A percentile compares a stretch with the other conserved stretches of the same genome.
These are phyloP conservation scores for Anhinga anhinga DNA, from an alignment of 2,113 vertebrate species.

Conservation along the genomic window DNA sequence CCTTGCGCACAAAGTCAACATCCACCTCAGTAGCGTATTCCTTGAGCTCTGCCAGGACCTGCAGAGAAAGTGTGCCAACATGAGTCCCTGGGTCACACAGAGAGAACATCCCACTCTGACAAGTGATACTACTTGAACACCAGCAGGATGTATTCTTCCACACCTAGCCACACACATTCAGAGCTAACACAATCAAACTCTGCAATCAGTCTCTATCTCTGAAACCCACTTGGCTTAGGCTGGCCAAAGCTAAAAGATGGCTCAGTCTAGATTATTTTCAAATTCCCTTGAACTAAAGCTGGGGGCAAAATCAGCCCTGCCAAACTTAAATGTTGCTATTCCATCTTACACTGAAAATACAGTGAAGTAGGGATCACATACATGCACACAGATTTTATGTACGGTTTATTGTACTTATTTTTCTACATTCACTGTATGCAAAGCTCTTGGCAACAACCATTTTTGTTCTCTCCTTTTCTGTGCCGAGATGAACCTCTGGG, in stretches of 20 bases:
- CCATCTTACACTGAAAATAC: neutral
- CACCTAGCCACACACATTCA: neutral
- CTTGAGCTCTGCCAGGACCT: constrained; percentile 97
- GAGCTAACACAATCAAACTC: neutral
- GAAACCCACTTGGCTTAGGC: neutral
- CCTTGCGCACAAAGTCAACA: constrained; percentile 97
- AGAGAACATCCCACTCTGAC: neutral
- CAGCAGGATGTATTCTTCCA: neutral
- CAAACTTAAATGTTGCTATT: neutral
- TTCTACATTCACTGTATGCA: neutral
- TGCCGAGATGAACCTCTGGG: neutral
- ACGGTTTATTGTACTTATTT: neutral
- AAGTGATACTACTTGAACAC: rapidly evolving
- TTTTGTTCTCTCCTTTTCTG: neutral
- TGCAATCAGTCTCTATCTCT: neutral
- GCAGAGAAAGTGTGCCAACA: neutral
- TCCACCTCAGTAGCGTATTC: constrained; percentile 98
- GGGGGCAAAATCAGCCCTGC: neutral
- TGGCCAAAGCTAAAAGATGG: neutral
- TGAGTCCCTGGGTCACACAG: neutral
- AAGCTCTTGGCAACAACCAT: neutral
- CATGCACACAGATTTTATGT: neutral
- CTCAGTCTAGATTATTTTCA: neutral
- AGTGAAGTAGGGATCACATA: neutral
- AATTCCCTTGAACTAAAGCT: neutral